Conservation (phyloP, 2,113 vertebrate species). For the Cathartes aura region DNA sequence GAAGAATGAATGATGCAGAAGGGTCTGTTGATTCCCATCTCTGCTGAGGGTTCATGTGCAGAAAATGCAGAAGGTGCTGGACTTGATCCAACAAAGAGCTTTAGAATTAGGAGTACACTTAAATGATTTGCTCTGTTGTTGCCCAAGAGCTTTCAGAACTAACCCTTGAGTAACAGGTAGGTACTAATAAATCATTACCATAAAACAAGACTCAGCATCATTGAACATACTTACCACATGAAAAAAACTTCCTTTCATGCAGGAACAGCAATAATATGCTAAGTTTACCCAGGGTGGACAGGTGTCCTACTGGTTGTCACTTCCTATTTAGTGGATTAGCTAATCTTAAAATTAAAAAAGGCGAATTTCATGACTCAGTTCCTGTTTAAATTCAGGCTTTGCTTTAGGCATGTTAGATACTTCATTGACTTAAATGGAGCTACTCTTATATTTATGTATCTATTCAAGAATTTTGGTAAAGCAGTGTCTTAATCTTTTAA, state of each 20-base stretch:
- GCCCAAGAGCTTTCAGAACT: background rate
- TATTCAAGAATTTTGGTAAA: background rate
- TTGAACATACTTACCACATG: background rate
- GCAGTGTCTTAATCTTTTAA: background rate
- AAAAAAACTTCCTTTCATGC: background rate
- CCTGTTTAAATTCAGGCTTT: background rate
- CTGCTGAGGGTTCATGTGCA: background rate
- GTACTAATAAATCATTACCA: background rate
- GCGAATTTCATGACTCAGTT: background rate
- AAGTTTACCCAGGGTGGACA: background rate
- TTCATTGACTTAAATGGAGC: background rate
- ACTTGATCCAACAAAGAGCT: background rate
- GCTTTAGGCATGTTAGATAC: background rate
- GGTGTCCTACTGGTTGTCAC: background rate
- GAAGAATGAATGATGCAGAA: background rate
- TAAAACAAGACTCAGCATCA: background rate
- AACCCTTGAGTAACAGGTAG: background rate
- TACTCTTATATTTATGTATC: background rate
- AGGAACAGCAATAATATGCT: background rate
- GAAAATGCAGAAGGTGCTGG: background rate
- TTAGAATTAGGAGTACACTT: background rate
- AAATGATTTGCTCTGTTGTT: background rate
- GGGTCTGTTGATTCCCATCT: background rate
- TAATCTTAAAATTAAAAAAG: background rate
- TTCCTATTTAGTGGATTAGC: background rate